Percentiles rank a stretch among this genome's conserved stretches.
These are phyloP conservation scores for Lophotriccus pileatus DNA, from an alignment of 2,797 vertebrate genomes.

Conservation along the genomic window DNA sequence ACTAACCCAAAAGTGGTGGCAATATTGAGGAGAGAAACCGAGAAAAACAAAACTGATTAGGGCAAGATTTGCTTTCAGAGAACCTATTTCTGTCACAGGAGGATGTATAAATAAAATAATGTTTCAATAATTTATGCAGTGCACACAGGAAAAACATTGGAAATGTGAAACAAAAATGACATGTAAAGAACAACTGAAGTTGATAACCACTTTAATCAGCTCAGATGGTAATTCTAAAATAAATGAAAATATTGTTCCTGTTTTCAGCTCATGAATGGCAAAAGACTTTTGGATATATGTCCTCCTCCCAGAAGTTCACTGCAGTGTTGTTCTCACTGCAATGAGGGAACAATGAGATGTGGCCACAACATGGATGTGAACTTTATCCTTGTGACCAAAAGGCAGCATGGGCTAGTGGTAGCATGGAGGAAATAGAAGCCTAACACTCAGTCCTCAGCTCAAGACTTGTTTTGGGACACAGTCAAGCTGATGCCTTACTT, in stretches of 20 bases:
- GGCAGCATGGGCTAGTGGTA: not conserved
- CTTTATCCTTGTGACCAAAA: not conserved
- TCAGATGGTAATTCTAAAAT: constrained; percentile 68
- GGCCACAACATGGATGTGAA: not conserved
- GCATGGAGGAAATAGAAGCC: not conserved
- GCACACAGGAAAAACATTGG: constrained; percentile 18
- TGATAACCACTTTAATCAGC: constrained; percentile 68
- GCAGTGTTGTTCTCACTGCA: not conserved
- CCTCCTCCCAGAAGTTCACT: not conserved
- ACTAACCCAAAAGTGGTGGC: constrained; percentile 10
- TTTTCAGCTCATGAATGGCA: constrained; percentile 23
- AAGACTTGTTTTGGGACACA: not conserved
- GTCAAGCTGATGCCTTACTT: not conserved
- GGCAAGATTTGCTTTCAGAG: constrained; percentile 67
- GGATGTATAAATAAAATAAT: constrained; percentile 73
- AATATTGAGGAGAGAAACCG: constrained; percentile 62
- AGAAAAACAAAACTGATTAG: constrained; percentile 72
- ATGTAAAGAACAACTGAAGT: constrained; percentile 45
- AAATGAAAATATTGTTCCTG: constrained; percentile 54
- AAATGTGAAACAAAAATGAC: constrained; percentile 54
- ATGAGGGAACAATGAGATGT: not conserved
- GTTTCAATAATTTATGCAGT: constrained; percentile 76
- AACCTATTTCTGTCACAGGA: constrained; percentile 71
- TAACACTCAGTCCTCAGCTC: not conserved
- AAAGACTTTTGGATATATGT: not conserved